These are phyloP conservation scores for Chrosomus eos DNA, from an alignment of 2,797 vertebrate genomes.

Conservation along the genomic window DNA sequence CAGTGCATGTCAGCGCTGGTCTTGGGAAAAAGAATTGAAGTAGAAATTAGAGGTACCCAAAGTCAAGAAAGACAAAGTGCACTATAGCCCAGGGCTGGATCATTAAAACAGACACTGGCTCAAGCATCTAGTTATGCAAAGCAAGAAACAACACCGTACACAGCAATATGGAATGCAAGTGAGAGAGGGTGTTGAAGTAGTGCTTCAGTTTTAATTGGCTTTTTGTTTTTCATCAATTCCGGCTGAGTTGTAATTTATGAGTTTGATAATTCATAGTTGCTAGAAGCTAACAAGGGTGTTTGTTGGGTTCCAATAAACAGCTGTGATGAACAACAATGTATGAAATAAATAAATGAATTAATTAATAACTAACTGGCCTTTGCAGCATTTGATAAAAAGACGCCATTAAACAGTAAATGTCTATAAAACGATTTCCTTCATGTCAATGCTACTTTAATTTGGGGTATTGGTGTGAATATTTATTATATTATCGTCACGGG, in stretches of 20 bases:
- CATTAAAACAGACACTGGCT: slow-evolving; percentile 67
- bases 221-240: slow-evolving; percentile 74
- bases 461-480: too few species aligned
- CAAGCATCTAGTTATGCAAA: slow-evolving; percentile 64
- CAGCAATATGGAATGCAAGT: slow-evolving; percentile 56
- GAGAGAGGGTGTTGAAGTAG: slow-evolving; percentile 33
- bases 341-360: background rate
- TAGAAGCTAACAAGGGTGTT: slow-evolving; percentile 63
- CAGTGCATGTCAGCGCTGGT: slow-evolving; percentile 51
- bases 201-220: slow-evolving; percentile 67
- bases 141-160: slow-evolving; percentile 53
- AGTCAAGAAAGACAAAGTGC: slow-evolving; percentile 33
- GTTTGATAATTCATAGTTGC: slow-evolving; percentile 75
- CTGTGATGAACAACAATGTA: slow-evolving; percentile 41
- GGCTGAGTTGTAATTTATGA: slow-evolving; percentile 79
- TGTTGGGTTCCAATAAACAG: slow-evolving; percentile 15
- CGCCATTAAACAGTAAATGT: background rate
- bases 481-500: too few species aligned
- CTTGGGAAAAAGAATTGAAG: slow-evolving; percentile 56
- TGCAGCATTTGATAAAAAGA: background rate
- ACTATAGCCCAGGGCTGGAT: slow-evolving; percentile 51
- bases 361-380: background rate
- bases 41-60: slow-evolving; percentile 52
- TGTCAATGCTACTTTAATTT: background rate
- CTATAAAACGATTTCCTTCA: background rate